phyloP scores from a whole-genome alignment of 2,888 invertebrate species.

The Agrilus cyanescens region DNA sequence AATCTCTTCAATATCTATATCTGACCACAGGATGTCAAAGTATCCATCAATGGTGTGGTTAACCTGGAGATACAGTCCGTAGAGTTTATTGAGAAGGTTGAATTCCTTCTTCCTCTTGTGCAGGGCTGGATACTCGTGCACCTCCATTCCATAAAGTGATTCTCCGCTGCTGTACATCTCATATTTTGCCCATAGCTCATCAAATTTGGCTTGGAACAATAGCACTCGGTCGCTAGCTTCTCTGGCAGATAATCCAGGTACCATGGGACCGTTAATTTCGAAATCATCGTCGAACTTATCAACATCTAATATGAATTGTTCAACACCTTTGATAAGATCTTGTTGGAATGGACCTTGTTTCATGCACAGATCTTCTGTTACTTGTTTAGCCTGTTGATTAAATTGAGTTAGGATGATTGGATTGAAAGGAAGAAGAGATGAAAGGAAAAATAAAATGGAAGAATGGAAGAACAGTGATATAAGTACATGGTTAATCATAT shows the following conservation, averaged over 20 bases:
- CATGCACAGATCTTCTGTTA: slow-evolving; percentile 58
- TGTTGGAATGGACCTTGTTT: slow-evolving; percentile 64
- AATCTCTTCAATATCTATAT: slow-evolving; percentile 73
- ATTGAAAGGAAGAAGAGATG: not conserved
- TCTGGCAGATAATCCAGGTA: slow-evolving; percentile 66
- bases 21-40: slow-evolving; percentile 72
- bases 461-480: not conserved
- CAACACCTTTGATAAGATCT: slow-evolving; percentile 60
- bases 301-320: slow-evolving; percentile 52
- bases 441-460: not conserved
- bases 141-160: slow-evolving; percentile 69
- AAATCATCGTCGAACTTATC: slow-evolving; percentile 59
- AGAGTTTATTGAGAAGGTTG: slow-evolving; percentile 72
- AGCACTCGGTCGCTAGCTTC: slow-evolving; percentile 77
- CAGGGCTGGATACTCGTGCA: slow-evolving; percentile 71
- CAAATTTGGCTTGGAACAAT: slow-evolving; percentile 67
- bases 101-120: slow-evolving; percentile 73
- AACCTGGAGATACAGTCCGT: slow-evolving; percentile 66
- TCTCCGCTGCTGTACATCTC: slow-evolving; percentile 78
- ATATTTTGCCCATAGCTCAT: slow-evolving; percentile 69
- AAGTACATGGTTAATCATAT: slow-evolving; percentile 60
- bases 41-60: slow-evolving; percentile 79
- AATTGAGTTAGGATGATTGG: not conserved
- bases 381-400: slow-evolving; percentile 39
- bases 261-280: slow-evolving; percentile 73